These are phyloP conservation scores for Hippoglossus hippoglossus DNA, from an alignment of 2,797 vertebrate species.

Conservation along the genomic window DNA sequence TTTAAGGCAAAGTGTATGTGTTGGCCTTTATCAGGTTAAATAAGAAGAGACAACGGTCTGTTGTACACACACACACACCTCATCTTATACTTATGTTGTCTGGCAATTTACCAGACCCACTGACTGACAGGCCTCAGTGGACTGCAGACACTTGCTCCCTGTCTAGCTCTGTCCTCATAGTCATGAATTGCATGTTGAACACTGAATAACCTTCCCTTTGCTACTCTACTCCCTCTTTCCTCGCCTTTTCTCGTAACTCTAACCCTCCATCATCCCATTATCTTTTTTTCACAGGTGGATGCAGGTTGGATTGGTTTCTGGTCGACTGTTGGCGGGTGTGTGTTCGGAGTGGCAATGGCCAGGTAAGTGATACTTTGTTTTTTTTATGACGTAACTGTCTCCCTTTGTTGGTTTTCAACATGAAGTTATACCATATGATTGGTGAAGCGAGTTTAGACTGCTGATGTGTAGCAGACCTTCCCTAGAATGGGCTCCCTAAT, in stretches of 20 bases:
- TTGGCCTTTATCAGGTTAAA: slow-evolving; percentile 34
- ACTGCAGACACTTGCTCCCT: slow-evolving; percentile 37
- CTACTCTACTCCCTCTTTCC: slow-evolving; percentile 1
- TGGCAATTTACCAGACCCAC: slow-evolving; percentile 19
- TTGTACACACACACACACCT: slow-evolving; percentile 2
- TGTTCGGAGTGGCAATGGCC: slow-evolving; percentile 95
- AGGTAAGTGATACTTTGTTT: slow-evolving; percentile 81
- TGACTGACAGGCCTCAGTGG: slow-evolving; percentile 58
- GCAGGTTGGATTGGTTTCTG: slow-evolving; percentile 99
- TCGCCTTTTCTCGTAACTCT: slow-evolving; percentile 18
- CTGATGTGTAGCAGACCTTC: slow-evolving; percentile 16
- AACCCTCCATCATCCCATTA: not conserved
- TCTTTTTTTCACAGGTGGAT: slow-evolving; percentile 86
- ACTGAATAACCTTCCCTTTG: slow-evolving; percentile 24
- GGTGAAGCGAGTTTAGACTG: not conserved
- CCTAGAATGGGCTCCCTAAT: not conserved
- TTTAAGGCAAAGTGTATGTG: slow-evolving; percentile 31
- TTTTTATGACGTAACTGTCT: not conserved
- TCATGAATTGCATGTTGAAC: slow-evolving; percentile 37
- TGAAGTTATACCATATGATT: not conserved
- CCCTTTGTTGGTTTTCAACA: not conserved
- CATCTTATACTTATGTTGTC: slow-evolving; percentile 1
- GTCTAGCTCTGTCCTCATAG: slow-evolving; percentile 21
- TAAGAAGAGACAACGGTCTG: slow-evolving; percentile 32
- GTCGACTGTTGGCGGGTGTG: slow-evolving; percentile 95